Evolutionary conservation across 2,888 invertebrate species (phyloP).

Genomic region (Dendrolimus houi): DNA sequence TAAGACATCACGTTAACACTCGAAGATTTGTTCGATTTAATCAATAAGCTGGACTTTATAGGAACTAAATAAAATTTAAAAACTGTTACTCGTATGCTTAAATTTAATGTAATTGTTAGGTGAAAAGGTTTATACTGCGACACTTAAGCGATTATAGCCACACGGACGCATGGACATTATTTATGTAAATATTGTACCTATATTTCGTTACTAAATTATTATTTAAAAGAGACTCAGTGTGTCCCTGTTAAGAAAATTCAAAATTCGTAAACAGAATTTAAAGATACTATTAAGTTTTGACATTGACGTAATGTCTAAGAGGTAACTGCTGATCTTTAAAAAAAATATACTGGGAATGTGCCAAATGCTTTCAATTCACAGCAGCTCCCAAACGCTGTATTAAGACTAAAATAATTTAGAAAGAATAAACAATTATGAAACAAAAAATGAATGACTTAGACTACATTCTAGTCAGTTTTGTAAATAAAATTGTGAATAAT

Average conservation of each 20-base stretch:
- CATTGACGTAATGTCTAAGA: slow-evolving; percentile 42
- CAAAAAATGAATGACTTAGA: slow-evolving; percentile 56
- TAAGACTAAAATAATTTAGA: slow-evolving; percentile 49
- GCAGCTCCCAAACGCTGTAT: slow-evolving; percentile 50
- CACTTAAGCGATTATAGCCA: slow-evolving; percentile 60
- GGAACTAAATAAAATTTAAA: slow-evolving; percentile 68
- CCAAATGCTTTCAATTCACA: slow-evolving; percentile 62
- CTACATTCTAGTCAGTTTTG: slow-evolving; percentile 71
- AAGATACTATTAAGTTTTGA: slow-evolving; percentile 31
- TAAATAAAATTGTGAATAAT: slow-evolving; percentile 73
- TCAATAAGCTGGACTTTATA: slow-evolving; percentile 58
- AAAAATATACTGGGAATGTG: slow-evolving; percentile 65
- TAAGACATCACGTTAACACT: slow-evolving; percentile 56
- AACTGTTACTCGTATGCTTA: slow-evolving; percentile 73
- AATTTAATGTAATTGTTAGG: slow-evolving; percentile 64
- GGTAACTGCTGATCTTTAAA: slow-evolving; percentile 37
- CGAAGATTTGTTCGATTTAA: slow-evolving; percentile 45
- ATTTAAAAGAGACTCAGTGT: slow-evolving; percentile 8
- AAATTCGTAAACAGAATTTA: slow-evolving; percentile 25
- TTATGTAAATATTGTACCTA: slow-evolving; percentile 46
- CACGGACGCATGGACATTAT: slow-evolving; percentile 54
- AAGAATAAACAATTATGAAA: slow-evolving; percentile 39
- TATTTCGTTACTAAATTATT: slow-evolving; percentile 14
- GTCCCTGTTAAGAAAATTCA: slow-evolving; percentile 17
- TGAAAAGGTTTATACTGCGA: slow-evolving; percentile 56